Base-by-base conservation (phyloP, 2,797 vertebrate genomes). In the Catostomus latipinnis region DNA sequence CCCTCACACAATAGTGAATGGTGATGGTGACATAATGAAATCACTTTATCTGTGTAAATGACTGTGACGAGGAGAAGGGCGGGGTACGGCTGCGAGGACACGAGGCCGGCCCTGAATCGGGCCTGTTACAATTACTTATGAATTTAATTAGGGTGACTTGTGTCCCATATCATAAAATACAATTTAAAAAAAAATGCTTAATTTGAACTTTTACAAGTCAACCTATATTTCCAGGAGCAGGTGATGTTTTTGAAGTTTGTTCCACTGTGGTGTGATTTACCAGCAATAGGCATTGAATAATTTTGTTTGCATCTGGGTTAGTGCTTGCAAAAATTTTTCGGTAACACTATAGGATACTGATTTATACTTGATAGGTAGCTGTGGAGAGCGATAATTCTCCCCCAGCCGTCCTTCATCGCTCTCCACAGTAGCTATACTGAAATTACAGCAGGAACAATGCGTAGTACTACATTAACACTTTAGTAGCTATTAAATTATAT, bases 1-100 rank as follows among this genome's bases (percentile, higher is more conserved):
- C 46, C 61, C 57, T 34, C 9, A 9, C 70, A 78, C 77, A 82
- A 85, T 70, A 71, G 68, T 9, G 48, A 76, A n/a, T 67, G 53
- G n/a, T 72, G 54, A 65, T 46, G 8, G 8, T 45, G 67, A 63
- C 54, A 46, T 49, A 22, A 46, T 71, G 49, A 56, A 78, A 71
- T 12, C 56, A 60, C 54, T 46, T 78, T 61, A 71, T 68, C 16
- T 50, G 34, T 34, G 34, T 34, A 34, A 34, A 34, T 34, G 2
- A 34, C 34, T 34, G 34, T 34, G 34, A 34, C 34, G 34, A 34
- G 2, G 34, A 34, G 34, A 2, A 34, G 34, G 34, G 34, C 4
- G 34, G 34, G 34, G 34, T 34, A 2, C 1, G 34, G 34, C 34
- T 4, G 3, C 4, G 34, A 34, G 34, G 34, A 34, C 4, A 34